These are phyloP conservation scores for Epicampocera succincta DNA, from an alignment of 2,888 invertebrate species.

Conservation along the genomic window DNA sequence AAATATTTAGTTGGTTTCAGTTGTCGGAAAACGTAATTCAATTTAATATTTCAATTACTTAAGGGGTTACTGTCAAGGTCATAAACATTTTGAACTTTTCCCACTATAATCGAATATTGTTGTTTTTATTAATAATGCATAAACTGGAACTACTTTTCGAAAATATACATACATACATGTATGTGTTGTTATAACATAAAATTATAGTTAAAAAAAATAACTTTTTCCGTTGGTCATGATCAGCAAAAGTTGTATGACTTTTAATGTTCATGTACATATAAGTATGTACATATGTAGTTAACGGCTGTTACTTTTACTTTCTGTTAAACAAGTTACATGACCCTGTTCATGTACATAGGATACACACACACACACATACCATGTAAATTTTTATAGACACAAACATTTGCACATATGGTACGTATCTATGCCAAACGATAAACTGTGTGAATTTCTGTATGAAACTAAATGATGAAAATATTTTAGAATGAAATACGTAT, in stretches of 20 bases:
- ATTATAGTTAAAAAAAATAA: constrained; percentile 16
- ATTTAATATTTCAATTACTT: constrained; percentile 25
- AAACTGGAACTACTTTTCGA: background rate
- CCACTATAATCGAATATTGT: constrained; percentile 34
- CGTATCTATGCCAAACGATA: no score
- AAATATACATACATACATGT: background rate
- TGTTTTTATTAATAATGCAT: background rate
- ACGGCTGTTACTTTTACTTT: constrained; percentile 31
- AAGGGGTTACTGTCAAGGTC: constrained; percentile 65
- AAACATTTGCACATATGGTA: no score
- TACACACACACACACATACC: constrained; percentile 4
- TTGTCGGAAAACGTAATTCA: constrained; percentile 14
- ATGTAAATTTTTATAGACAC: no score
- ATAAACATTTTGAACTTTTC: constrained; percentile 53
- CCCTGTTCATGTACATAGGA: constrained; percentile 8
- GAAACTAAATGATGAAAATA: no score
- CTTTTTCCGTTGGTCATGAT: constrained; percentile 50
- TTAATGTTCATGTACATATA: background rate
- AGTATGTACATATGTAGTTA: background rate
- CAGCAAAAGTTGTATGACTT: constrained; percentile 22
- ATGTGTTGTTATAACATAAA: constrained; percentile 31
- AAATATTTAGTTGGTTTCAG: constrained; percentile 24
- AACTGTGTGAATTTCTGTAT: no score
- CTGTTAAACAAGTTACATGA: constrained; percentile 4
- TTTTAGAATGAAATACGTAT: no score